phyloP scores from a whole-genome alignment of 2,888 invertebrate genomes.

The Phyllotreta striolata region DNA sequence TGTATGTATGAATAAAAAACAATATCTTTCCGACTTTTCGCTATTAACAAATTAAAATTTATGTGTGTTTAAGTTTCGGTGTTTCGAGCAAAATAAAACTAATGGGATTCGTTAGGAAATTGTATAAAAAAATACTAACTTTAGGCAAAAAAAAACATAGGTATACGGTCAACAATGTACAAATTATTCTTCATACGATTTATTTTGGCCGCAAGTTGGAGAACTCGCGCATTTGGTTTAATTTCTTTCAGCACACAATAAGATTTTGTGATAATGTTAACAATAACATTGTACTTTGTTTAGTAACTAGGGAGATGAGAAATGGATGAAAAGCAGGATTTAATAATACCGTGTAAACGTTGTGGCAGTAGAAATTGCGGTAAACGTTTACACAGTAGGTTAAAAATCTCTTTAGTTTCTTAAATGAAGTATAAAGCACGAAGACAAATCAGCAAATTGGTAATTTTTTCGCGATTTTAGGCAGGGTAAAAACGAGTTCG shows the following conservation, averaged over 20 bases:
- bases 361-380: too few species aligned
- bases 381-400: too few species aligned
- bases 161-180: conserved; percentile 62
- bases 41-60: conserved; percentile 32
- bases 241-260: too few species aligned
- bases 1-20: conserved; percentile 42
- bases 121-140: conserved; percentile 52
- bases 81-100: conserved; percentile 38
- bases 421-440: too few species aligned
- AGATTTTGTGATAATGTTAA: too few species aligned
- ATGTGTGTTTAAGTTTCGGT: conserved; percentile 37
- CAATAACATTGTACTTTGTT: too few species aligned
- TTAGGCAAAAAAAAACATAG: conserved; percentile 48
- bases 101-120: conserved; percentile 45
- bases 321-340: too few species aligned
- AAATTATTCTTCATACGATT: conserved; percentile 48
- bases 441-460: too few species aligned
- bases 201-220: conserved; percentile 48
- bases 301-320: too few species aligned
- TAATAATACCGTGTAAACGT: too few species aligned
- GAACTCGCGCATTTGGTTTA: conserved; percentile 14
- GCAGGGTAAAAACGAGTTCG: conserved; percentile 58
- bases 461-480: conserved; percentile 25
- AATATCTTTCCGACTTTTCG: conserved; percentile 35
- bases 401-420: too few species aligned